Percentiles rank a stretch among this genome's conserved stretches.
These are phyloP conservation scores for Ivindomyrus marchei DNA, from an alignment of 2,113 vertebrate genomes.

Conservation along the genomic window DNA sequence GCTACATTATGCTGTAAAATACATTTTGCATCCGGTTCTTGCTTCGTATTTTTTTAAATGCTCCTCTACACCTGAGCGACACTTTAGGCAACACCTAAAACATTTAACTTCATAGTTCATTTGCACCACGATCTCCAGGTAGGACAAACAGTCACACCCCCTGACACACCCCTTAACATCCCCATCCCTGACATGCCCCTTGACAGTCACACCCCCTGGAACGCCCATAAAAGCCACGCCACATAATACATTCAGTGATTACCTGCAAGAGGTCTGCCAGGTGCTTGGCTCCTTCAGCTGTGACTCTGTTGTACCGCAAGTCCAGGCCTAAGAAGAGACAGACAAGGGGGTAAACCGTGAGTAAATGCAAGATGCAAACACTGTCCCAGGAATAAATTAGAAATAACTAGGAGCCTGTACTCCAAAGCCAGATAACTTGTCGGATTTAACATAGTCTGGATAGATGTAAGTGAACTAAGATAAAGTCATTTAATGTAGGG, in stretches of 20 bases:
- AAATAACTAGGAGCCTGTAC: background rate
- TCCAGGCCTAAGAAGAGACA: constrained; percentile 66
- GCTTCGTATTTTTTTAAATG: background rate
- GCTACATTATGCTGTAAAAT: constrained; percentile 48
- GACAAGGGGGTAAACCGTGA: background rate
- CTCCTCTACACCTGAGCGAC: background rate
- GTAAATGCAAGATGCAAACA: background rate
- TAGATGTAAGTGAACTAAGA: no score
- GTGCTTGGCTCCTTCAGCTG: constrained; percentile 61
- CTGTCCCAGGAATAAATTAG: background rate
- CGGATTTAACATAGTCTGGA: background rate
- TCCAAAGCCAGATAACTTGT: background rate
- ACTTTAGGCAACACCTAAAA: background rate
- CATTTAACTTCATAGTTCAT: background rate
- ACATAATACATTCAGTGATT: constrained; percentile 19
- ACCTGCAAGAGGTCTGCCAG: constrained; percentile 68
- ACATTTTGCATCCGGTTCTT: background rate
- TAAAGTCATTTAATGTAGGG: no score
- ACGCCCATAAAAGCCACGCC: no score
- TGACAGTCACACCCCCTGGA: background rate
- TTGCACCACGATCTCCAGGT: background rate
- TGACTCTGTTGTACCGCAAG: constrained; percentile 67
- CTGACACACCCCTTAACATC: no score
- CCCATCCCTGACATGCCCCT: no score
- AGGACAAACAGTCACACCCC: background rate